A percentile compares a stretch with the other conserved stretches of the same genome.
Conservation (phyloP, 1,140 invertebrate genomes). For the Physella acuta region DNA sequence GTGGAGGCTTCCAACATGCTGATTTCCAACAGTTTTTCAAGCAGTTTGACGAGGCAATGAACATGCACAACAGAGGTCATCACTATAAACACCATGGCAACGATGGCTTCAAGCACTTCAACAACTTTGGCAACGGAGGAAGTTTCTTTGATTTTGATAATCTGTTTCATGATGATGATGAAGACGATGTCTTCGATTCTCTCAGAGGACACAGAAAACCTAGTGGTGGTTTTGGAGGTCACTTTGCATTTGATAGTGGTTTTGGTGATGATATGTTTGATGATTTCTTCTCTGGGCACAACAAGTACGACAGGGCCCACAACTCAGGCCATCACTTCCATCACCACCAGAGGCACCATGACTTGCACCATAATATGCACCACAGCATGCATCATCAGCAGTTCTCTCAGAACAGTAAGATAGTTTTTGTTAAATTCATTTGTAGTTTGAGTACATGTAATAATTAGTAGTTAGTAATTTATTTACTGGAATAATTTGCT, state of each 20-base stretch:
- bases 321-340: constrained; percentile 28
- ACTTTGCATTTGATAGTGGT: constrained; percentile 5
- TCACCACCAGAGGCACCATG: constrained; percentile 22
- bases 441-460: too few relatives aligned
- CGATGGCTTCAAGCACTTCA: constrained; percentile 32
- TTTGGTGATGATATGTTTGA: constrained; percentile 27
- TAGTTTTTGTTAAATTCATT: not conserved
- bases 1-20: constrained; percentile 38
- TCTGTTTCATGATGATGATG: constrained; percentile 45
- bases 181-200: constrained; percentile 28
- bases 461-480: too few relatives aligned
- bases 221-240: not conserved
- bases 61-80: constrained; percentile 31
- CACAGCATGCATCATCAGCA: constrained; percentile 24
- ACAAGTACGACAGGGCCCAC: constrained; percentile 12
- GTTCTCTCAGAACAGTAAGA: not conserved
- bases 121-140: constrained; percentile 35
- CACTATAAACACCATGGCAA: constrained; percentile 32
- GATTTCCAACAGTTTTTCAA: constrained; percentile 56
- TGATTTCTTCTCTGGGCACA: constrained; percentile 17
- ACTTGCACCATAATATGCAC: constrained; percentile 28
- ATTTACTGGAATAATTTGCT: too few relatives aligned
- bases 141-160: constrained; percentile 50
- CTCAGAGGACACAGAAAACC: constrained; percentile 23
- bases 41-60: constrained; percentile 48